These are phyloP conservation scores for Leptestheria dahalacensis DNA, from an alignment of 1,140 invertebrate genomes.

Conservation along the genomic window DNA sequence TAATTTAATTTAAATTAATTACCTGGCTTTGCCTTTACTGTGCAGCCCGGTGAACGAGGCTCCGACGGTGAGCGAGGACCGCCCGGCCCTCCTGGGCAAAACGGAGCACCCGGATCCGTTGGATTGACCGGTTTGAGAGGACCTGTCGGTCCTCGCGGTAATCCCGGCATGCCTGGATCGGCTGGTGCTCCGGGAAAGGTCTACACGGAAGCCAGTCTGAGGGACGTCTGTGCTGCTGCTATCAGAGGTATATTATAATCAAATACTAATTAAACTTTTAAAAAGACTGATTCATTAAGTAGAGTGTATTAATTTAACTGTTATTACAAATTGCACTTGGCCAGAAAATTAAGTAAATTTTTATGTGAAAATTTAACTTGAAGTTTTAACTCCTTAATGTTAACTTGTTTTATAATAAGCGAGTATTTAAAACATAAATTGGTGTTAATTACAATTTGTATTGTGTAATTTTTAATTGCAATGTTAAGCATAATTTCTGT, in stretches of 20 bases:
- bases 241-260: slow-evolving; percentile 33
- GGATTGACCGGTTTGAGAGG: slow-evolving; percentile 20
- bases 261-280: slow-evolving; percentile 3
- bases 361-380: neutral
- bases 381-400: neutral
- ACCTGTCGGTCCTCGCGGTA: slow-evolving; percentile 12
- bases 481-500: too few species aligned
- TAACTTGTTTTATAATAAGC: neutral
- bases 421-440: too few species aligned
- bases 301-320: neutral
- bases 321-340: neutral
- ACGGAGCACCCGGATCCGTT: slow-evolving; percentile 20
- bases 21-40: too few species aligned
- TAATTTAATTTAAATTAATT: too few species aligned
- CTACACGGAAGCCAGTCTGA: slow-evolving; percentile 35
- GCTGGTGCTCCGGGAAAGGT: slow-evolving; percentile 30
- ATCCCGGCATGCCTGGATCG: slow-evolving; percentile 19
- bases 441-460: too few species aligned
- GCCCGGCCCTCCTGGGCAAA: slow-evolving; percentile 19
- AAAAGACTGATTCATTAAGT: neutral
- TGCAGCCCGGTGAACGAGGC: slow-evolving; percentile 35
- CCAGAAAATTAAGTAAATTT: neutral
- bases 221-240: slow-evolving; percentile 37
- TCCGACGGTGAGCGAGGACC: slow-evolving; percentile 34
- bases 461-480: too few species aligned